A percentile compares a stretch with the other conserved stretches of the same genome.
Conservation (phyloP, 2,888 invertebrate species). For the Phortica okadai region DNA sequence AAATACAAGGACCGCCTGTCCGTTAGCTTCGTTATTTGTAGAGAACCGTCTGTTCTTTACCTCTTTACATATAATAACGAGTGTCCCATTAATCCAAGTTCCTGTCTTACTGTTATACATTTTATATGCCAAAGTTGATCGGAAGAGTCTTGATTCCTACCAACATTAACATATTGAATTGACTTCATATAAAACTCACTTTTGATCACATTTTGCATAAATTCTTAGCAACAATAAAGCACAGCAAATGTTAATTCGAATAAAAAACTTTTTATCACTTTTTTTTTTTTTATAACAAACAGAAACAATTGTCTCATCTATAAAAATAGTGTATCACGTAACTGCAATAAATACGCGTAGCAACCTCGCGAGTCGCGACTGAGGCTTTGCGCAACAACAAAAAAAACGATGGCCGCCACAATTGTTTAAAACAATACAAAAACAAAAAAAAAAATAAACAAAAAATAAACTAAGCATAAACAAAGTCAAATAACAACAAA, state of each 20-base stretch:
- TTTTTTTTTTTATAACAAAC: conserved; percentile 39
- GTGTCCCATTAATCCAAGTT: no score
- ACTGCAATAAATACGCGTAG: conserved; percentile 65
- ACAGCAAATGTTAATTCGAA: background rate
- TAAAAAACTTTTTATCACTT: background rate
- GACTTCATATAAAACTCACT: no score
- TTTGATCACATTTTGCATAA: no score
- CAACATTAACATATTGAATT: no score
- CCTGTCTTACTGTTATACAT: no score
- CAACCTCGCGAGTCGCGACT: background rate
- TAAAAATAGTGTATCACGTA: conserved; percentile 66
- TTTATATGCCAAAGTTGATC: no score
- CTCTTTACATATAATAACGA: no score
- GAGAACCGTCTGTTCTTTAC: no score
- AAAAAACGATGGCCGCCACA: background rate
- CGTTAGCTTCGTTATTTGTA: no score
- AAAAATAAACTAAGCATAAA: background rate
- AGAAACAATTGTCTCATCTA: conserved; percentile 67
- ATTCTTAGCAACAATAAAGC: no score
- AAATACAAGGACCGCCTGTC: no score
- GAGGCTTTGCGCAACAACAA: background rate
- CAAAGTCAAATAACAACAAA: conserved; percentile 36
- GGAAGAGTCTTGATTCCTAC: no score
- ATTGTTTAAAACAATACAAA: conserved; percentile 50
- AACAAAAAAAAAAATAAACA: background rate